phyloP scores from a whole-genome alignment of 2,113 vertebrate genomes.

The Machaerirhynchus nigripectus region DNA sequence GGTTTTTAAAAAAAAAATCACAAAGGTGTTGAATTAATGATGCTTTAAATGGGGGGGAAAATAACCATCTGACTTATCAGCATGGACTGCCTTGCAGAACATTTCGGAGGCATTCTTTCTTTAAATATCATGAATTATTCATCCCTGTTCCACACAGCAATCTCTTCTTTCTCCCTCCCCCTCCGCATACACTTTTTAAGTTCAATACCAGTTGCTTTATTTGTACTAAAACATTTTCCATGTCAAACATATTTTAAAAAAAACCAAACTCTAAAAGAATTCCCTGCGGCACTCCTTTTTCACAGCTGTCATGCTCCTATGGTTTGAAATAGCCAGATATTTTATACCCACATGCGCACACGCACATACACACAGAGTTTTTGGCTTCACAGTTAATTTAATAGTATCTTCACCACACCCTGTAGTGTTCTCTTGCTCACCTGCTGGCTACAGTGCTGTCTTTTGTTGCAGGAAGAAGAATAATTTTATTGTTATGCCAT shows the following conservation, averaged over 20 bases:
- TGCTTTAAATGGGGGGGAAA: constrained; percentile 71
- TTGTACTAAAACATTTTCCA: constrained; percentile 95
- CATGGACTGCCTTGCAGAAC: constrained; percentile 73
- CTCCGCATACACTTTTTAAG: constrained; percentile 76
- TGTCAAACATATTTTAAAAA: constrained; percentile 85
- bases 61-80: constrained; percentile 75
- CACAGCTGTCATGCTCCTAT: constrained; percentile 92
- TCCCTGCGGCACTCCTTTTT: constrained; percentile 90
- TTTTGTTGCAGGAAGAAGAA: constrained; percentile 65
- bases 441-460: constrained; percentile 77
- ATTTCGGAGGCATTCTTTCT: constrained; percentile 83
- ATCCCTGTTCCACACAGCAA: constrained; percentile 78
- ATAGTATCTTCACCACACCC: constrained; percentile 84
- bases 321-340: constrained; percentile 79
- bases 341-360: background rate
- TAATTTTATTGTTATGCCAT: background rate
- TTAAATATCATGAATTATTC: constrained; percentile 95
- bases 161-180: constrained; percentile 60
- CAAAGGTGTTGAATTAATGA: constrained; percentile 76
- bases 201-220: constrained; percentile 94
- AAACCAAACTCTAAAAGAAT: constrained; percentile 86
- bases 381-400: constrained; percentile 86
- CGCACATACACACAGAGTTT: constrained; percentile 29
- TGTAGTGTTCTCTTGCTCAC: constrained; percentile 78
- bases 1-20: constrained; percentile 49